These are phyloP conservation scores for Saturnia japonica DNA, from an alignment of 2,888 invertebrate species.

Conservation along the genomic window DNA sequence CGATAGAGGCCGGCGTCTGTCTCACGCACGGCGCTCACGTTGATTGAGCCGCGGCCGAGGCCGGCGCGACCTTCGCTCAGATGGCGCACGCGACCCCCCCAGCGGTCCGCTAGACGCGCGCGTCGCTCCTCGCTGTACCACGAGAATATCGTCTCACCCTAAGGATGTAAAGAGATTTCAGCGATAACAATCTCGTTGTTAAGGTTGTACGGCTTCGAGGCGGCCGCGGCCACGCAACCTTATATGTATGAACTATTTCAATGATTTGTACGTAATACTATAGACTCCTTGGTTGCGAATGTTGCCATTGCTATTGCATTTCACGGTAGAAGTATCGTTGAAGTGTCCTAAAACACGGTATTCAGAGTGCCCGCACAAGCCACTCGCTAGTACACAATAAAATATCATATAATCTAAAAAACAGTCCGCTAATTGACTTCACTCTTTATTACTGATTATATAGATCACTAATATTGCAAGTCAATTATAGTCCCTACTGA, in stretches of 20 bases:
- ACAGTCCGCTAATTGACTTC: too few species aligned
- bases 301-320: too few species aligned
- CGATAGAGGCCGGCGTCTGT: constrained; percentile 96
- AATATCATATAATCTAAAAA: too few species aligned
- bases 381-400: too few species aligned
- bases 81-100: constrained; percentile 87
- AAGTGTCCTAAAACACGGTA: too few species aligned
- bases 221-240: background rate
- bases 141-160: constrained; percentile 91
- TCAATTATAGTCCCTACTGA: too few species aligned
- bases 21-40: constrained; percentile 92
- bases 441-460: too few species aligned
- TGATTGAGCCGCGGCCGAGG: constrained; percentile 87
- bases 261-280: background rate
- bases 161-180: constrained; percentile 27
- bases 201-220: background rate
- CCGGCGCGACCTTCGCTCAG: constrained; percentile 69
- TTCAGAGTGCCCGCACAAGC: too few species aligned
- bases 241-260: background rate
- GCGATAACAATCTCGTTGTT: background rate
- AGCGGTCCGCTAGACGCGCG: constrained; percentile 88
- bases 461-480: too few species aligned
- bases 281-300: too few species aligned
- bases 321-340: too few species aligned
- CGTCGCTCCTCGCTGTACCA: constrained; percentile 89